A percentile compares a stretch with the other conserved stretches of the same genome.
Conservation (phyloP, 2,797 vertebrate genomes). For the Lerista edwardsae region DNA sequence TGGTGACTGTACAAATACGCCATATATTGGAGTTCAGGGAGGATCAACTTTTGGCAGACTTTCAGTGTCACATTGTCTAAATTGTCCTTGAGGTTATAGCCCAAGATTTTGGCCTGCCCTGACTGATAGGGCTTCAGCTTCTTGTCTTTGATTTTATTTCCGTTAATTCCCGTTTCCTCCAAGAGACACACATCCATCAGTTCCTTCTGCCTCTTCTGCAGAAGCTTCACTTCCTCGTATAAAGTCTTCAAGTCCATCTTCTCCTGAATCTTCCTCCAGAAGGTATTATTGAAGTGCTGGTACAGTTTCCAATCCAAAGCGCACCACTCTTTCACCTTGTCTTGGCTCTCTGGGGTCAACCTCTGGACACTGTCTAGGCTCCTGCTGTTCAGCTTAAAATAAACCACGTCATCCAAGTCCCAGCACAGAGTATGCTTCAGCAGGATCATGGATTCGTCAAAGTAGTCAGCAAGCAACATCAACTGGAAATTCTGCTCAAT, state of each 20-base stretch:
- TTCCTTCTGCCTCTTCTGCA: slow-evolving; percentile 72
- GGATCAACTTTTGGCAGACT: slow-evolving; percentile 79
- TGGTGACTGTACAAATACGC: slow-evolving; percentile 77
- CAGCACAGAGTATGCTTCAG: slow-evolving; percentile 84
- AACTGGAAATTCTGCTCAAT: slow-evolving; percentile 83
- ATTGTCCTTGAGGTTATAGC: slow-evolving; percentile 81
- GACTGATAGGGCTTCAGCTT: slow-evolving; percentile 83
- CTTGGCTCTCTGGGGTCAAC: slow-evolving; percentile 65
- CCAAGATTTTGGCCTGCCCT: slow-evolving; percentile 83
- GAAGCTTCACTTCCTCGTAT: slow-evolving; percentile 73
- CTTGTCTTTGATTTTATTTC: slow-evolving; percentile 69
- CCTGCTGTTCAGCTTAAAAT: slow-evolving; percentile 86
- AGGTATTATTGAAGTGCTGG: slow-evolving; percentile 85
- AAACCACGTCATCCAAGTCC: slow-evolving; percentile 85
- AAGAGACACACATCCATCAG: slow-evolving; percentile 80
- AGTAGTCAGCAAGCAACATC: slow-evolving; percentile 86
- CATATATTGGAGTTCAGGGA: slow-evolving; percentile 87
- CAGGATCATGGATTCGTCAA: slow-evolving; percentile 90
- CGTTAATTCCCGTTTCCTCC: slow-evolving; percentile 71
- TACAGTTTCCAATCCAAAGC: slow-evolving; percentile 88
- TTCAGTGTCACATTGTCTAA: slow-evolving; percentile 69
- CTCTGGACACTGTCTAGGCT: slow-evolving; percentile 63
- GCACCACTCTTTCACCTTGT: slow-evolving; percentile 81
- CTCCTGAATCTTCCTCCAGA: slow-evolving; percentile 81
- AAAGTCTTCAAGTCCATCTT: slow-evolving; percentile 76